phyloP scores from a whole-genome alignment of 2,888 invertebrate species.

The Polyommatus iphigenia region DNA sequence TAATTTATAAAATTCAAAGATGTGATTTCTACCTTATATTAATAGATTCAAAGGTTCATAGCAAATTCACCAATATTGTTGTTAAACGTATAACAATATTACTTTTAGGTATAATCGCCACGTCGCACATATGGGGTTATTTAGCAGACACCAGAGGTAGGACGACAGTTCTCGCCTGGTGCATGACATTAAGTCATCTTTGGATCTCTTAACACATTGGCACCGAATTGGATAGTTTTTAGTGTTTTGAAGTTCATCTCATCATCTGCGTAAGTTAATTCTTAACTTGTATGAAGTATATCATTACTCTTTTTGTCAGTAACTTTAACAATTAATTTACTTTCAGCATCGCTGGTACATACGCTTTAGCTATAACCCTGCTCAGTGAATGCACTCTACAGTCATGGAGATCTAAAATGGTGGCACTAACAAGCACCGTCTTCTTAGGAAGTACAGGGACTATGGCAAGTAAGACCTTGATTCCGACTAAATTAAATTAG shows the following conservation, averaged over 20 bases:
- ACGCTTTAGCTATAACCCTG: constrained; percentile 57
- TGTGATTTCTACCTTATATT: background rate
- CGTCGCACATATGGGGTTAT: constrained; percentile 71
- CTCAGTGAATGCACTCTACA: constrained; percentile 62
- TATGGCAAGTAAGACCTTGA: constrained; percentile 60
- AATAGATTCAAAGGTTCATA: background rate
- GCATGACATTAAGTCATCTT: constrained; percentile 67
- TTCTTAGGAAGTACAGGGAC: constrained; percentile 53
- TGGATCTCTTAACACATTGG: constrained; percentile 77
- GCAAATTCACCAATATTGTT: background rate
- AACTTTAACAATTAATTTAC: constrained; percentile 27
- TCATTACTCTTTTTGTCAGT: constrained; percentile 42
- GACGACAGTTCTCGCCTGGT: constrained; percentile 53
- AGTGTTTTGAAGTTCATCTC: constrained; percentile 81
- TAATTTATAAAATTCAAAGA: too few relatives aligned
- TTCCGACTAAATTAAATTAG: background rate
- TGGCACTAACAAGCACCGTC: constrained; percentile 56
- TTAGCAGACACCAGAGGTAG: constrained; percentile 65
- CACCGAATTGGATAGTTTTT: constrained; percentile 81
- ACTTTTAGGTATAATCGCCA: constrained; percentile 68
- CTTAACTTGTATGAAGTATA: background rate
- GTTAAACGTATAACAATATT: background rate
- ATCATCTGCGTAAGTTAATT: constrained; percentile 77
- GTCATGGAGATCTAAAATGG: constrained; percentile 50
- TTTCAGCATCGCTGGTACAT: constrained; percentile 60